Conservation (phyloP, 2,113 vertebrate genomes). For the Phaethon lepturus region DNA sequence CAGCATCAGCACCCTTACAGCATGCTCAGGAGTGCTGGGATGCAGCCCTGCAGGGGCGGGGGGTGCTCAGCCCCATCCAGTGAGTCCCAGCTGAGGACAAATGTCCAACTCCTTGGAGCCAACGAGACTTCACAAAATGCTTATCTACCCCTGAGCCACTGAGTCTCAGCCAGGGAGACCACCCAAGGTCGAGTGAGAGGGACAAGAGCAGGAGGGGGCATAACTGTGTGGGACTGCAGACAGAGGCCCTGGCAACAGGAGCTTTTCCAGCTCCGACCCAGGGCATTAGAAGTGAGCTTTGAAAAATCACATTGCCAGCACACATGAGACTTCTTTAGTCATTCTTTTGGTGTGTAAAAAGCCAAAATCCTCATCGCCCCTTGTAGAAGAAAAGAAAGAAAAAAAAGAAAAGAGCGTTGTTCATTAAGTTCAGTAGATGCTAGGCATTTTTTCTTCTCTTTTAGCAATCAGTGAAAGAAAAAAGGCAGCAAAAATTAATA, state of each 20-base stretch:
- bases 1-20: neutral
- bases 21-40: neutral
- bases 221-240: neutral
- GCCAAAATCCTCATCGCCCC: neutral
- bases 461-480: neutral
- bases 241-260: neutral
- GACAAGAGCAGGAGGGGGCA: accelerated
- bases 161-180: neutral
- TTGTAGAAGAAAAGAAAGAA: neutral
- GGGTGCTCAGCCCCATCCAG: neutral
- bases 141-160: neutral
- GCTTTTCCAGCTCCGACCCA: neutral
- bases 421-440: neutral
- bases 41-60: neutral
- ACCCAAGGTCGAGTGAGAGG: neutral
- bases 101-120: neutral
- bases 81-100: neutral
- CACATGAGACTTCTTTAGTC: neutral
- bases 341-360: neutral
- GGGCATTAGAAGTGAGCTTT: neutral
- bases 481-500: neutral
- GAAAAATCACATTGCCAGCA: neutral
- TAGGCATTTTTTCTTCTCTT: neutral
- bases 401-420: neutral
- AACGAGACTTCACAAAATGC: neutral